Base-by-base conservation (phyloP, 2,113 vertebrate species). In the Hoplias malabaricus region DNA sequence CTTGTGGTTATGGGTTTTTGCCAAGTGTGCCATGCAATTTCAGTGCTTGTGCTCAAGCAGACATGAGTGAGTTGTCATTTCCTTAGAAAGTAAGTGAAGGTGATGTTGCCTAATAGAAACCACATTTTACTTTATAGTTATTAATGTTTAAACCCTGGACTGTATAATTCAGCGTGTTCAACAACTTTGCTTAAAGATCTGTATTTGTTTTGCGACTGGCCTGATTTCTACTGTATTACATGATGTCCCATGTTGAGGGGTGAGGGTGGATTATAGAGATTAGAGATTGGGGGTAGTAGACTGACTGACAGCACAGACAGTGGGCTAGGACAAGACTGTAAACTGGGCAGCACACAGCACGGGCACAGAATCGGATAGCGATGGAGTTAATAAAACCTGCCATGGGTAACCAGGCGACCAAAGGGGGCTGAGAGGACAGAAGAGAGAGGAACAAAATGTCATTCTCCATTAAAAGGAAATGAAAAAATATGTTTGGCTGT, bases 221-320 rank as follows among this genome's bases (percentile, higher is more conserved):
- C 65, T 65, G 25, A 80, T 75, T 75, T 42, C 27, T 29, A 31
- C 67, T 62, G 65, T 63, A 63, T 80, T 78, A 79, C 50, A 79
- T 65, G 54, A 54, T 21, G 38, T 70, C 50, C 59, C 27, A 12
- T 71, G 69, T 68, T 43, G 25, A 19, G 14, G 29, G 42, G 68
- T 27, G 43, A 23, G 59, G 43, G 48, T 75, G 48, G 59, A 82
- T 82, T 70, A 75, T 48, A 42, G 57, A 71, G 57, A 79, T 82
- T 72, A 71, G 29, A 69, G 53, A 31, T 38, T 73, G 40, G 27
- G 23, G 63, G 63, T 73, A 40, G 53, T 23, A 33, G 57, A 75
- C 62, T 75, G 79, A 80, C 43, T 70, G 72, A 42, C 79, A 70
- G 65, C 16, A 53, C 63, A 68, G 82, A 65, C 69, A 38, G n/a